phyloP scores from a whole-genome alignment of 2,113 vertebrate genomes.

The Halichoerus grypus region DNA sequence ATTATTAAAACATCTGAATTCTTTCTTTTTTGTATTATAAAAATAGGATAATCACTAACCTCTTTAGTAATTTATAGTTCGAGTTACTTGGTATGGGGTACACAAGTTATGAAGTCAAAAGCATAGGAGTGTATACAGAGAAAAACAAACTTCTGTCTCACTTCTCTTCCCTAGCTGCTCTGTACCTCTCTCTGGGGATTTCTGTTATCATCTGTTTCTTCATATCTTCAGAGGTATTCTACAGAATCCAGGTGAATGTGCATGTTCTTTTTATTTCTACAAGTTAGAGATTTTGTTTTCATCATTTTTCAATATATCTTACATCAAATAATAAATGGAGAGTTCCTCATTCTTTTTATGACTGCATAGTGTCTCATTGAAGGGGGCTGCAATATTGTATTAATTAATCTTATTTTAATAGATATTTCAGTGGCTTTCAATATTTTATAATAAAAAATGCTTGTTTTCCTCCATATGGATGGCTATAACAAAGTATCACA shows the following conservation, averaged over 20 bases:
- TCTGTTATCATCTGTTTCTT: background rate
- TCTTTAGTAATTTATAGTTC: background rate
- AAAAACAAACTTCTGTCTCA: background rate
- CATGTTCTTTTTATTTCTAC: background rate
- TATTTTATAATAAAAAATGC: background rate
- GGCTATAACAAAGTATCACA: background rate
- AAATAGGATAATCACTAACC: background rate
- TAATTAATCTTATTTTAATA: background rate
- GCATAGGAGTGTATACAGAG: background rate
- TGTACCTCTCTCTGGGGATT: background rate
- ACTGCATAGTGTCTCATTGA: background rate
- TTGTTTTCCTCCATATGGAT: background rate
- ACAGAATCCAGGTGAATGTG: background rate
- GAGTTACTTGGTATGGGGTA: background rate
- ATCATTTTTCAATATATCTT: background rate
- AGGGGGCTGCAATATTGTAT: background rate
- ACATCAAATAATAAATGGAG: background rate
- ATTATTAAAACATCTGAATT: constrained; percentile 19
- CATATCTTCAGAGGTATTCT: background rate
- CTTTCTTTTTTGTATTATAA: background rate
- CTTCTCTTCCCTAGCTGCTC: accelerated
- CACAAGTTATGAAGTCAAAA: background rate
- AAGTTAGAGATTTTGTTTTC: background rate
- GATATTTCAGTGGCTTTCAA: background rate
- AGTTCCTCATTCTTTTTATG: background rate